Conservation (phyloP, 2,888 invertebrate species). For the Orthosia gracilis region DNA sequence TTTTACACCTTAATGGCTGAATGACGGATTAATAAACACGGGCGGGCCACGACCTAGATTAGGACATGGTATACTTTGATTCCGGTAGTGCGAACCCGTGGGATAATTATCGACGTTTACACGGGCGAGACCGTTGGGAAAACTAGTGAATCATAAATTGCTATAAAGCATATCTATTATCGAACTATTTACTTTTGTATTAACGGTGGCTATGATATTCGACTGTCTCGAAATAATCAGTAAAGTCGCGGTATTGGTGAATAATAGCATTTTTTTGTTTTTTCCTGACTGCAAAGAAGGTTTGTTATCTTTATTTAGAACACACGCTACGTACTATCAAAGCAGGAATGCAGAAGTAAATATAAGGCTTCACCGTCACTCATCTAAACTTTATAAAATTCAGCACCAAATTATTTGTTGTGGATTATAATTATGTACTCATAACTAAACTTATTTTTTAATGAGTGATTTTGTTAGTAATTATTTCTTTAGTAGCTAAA, state of each 20-base stretch:
- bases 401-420: constrained; percentile 44
- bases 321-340: constrained; percentile 37
- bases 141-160: neutral
- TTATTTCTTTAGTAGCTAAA: neutral
- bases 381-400: constrained; percentile 36
- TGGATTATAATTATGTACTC: constrained; percentile 28
- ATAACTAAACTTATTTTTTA: constrained; percentile 15
- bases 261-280: constrained; percentile 31
- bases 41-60: neutral
- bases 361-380: constrained; percentile 48
- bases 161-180: too few species aligned
- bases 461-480: constrained; percentile 27
- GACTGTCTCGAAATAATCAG: constrained; percentile 8
- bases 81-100: neutral
- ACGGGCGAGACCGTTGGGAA: neutral
- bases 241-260: constrained; percentile 28
- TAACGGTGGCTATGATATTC: neutral
- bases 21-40: neutral
- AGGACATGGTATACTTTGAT: neutral
- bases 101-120: neutral
- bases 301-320: constrained; percentile 37
- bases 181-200: neutral
- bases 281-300: neutral
- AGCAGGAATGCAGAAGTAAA: constrained; percentile 48
- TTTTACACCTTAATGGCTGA: neutral